phyloP scores from a whole-genome alignment of 2,797 vertebrate species.

The Smutsia gigantea region DNA sequence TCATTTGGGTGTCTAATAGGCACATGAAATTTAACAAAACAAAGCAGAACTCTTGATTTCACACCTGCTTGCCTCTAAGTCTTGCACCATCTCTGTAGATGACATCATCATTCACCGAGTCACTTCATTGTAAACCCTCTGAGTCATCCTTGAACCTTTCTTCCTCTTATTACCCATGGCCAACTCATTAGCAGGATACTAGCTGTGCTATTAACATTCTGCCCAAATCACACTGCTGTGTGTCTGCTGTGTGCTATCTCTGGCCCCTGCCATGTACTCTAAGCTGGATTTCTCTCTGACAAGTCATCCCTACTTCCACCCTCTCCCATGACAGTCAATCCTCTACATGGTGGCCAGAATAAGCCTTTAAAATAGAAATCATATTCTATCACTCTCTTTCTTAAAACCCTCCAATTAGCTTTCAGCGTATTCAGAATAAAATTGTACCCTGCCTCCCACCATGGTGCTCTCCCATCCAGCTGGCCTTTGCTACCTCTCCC shows the following conservation, averaged over 20 bases:
- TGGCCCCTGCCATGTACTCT: not conserved
- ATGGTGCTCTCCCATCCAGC: not conserved
- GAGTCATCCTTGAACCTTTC: not conserved
- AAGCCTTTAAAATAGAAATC: not conserved
- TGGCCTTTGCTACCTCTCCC: not conserved
- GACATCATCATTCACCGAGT: not conserved
- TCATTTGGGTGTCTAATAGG: not conserved
- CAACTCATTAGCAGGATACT: not conserved
- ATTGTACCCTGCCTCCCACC: not conserved
- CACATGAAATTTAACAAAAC: constrained; percentile 10
- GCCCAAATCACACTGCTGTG: not conserved
- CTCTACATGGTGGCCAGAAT: not conserved
- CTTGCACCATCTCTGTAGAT: not conserved
- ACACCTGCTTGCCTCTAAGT: not conserved
- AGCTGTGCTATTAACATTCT: not conserved
- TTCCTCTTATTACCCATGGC: not conserved
- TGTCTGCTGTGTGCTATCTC: accelerated
- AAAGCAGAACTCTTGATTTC: not conserved
- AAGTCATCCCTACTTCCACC: not conserved
- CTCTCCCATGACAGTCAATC: not conserved
- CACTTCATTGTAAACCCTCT: not conserved
- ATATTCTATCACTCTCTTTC: not conserved
- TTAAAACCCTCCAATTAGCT: not conserved
- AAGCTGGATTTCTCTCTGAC: not conserved
- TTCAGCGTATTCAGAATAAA: not conserved